Conservation (phyloP, 2,888 invertebrate genomes). For the Spodoptera exigua region DNA sequence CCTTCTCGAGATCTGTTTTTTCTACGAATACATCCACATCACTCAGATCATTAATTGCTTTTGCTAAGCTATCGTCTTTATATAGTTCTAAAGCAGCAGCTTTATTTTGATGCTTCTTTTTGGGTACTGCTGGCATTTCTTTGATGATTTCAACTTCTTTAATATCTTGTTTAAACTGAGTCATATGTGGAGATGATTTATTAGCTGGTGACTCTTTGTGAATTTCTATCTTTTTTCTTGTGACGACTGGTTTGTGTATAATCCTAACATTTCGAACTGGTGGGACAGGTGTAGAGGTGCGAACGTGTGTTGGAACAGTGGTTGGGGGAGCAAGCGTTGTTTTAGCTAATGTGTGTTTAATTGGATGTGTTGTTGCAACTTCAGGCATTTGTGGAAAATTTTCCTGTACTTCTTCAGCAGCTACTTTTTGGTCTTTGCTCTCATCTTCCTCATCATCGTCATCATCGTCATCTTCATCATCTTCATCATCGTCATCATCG, state of each 20-base stretch:
- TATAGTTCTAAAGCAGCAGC: slow-evolving; percentile 76
- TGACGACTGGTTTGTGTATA: slow-evolving; percentile 71
- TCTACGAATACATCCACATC: slow-evolving; percentile 83
- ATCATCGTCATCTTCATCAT: slow-evolving; percentile 7
- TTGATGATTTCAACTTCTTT: slow-evolving; percentile 83
- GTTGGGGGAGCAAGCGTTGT: slow-evolving; percentile 74
- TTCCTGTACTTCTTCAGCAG: no score
- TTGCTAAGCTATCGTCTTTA: slow-evolving; percentile 81
- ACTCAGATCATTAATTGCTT: slow-evolving; percentile 80
- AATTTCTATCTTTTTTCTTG: slow-evolving; percentile 80
- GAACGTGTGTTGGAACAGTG: slow-evolving; percentile 60
- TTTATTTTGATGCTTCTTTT: slow-evolving; percentile 69
- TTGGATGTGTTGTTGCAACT: slow-evolving; percentile 75
- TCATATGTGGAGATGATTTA: slow-evolving; percentile 75
- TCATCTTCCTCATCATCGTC: slow-evolving; percentile 41
- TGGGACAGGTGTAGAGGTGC: slow-evolving; percentile 69
- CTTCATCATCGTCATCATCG: slow-evolving; percentile 51
- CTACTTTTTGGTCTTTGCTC: slow-evolving; percentile 30
- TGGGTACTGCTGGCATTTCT: slow-evolving; percentile 69
- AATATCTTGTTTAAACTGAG: slow-evolving; percentile 82
- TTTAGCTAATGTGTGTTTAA: slow-evolving; percentile 72
- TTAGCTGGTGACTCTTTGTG: slow-evolving; percentile 80
- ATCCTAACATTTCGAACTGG: slow-evolving; percentile 61
- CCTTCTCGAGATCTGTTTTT: slow-evolving; percentile 72
- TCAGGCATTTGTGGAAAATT: slow-evolving; percentile 12